Conservation (phyloP, 2,113 vertebrate species). For the Ictalurus punctatus region DNA sequence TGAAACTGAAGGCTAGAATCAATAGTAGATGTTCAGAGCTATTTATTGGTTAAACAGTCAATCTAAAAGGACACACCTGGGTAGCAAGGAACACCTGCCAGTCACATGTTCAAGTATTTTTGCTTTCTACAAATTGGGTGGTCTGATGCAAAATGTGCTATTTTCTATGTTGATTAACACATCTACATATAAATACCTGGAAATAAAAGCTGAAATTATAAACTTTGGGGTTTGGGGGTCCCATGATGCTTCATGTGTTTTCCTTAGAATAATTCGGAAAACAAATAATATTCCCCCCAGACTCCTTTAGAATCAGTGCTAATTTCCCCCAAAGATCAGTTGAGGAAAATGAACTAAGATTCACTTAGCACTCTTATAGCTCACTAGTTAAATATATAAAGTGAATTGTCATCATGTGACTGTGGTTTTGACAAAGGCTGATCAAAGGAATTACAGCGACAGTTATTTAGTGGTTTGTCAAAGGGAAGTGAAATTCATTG, state of each 20-base stretch:
- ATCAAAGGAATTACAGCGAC: not conserved
- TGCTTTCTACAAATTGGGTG: no score
- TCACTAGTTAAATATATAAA: not conserved
- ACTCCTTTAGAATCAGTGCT: not conserved
- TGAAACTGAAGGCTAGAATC: no score
- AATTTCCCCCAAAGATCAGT: not conserved
- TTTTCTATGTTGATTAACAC: no score
- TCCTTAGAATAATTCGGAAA: not conserved
- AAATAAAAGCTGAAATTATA: no score
- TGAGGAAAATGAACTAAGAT: not conserved
- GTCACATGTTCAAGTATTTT: no score
- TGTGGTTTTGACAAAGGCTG: not conserved
- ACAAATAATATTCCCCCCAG: not conserved
- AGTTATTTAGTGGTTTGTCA: not conserved
- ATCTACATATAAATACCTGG: no score
- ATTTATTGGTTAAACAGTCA: no score
- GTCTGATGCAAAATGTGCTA: no score
- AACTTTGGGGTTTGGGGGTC: no score
- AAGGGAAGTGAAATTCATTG: conserved; percentile 5
- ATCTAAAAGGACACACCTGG: no score
- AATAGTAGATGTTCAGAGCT: no score
- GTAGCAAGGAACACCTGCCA: no score
- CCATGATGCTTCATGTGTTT: not conserved
- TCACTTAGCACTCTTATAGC: not conserved
- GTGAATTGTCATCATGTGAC: not conserved